Evolutionary conservation across 2,888 invertebrate genomes (phyloP).

Genomic region (Nephrotoma appendiculata): DNA sequence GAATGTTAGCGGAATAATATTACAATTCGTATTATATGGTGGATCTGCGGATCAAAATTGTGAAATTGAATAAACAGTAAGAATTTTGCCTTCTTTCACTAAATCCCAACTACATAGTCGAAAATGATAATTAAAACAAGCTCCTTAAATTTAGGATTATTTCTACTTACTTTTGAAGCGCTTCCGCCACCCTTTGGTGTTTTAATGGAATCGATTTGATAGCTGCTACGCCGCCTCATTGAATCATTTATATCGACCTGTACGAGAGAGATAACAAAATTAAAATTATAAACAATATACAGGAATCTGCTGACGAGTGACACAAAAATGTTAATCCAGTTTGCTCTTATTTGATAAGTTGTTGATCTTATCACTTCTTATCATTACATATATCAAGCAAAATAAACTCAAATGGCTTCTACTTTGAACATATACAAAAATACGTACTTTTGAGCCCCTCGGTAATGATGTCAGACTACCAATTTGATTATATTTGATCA

Average conservation of each 20-base stretch:
- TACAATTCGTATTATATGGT: too few species aligned
- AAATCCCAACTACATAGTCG: constrained; percentile 32
- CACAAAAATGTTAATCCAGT: background rate
- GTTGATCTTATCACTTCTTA: background rate
- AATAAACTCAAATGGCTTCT: background rate
- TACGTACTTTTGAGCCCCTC: constrained; percentile 42
- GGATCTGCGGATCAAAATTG: too few species aligned
- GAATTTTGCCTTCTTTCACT: too few species aligned
- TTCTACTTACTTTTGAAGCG: constrained; percentile 25
- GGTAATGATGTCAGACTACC: constrained; percentile 60
- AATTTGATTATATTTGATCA: constrained; percentile 61
- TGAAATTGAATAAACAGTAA: too few species aligned
- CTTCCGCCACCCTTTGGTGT: constrained; percentile 29
- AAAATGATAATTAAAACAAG: too few species aligned
- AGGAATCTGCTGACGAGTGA: background rate
- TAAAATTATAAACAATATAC: background rate
- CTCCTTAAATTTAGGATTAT: constrained; percentile 9
- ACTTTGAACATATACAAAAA: constrained; percentile 5
- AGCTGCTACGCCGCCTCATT: constrained; percentile 32
- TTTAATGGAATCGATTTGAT: constrained; percentile 30
- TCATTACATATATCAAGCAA: background rate
- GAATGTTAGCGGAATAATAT: too few species aligned
- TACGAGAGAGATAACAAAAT: background rate
- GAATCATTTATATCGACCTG: constrained; percentile 33
- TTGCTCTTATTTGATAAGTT: background rate